phyloP scores from a whole-genome alignment of 2,888 invertebrate genomes.

The Idaea aversata region DNA sequence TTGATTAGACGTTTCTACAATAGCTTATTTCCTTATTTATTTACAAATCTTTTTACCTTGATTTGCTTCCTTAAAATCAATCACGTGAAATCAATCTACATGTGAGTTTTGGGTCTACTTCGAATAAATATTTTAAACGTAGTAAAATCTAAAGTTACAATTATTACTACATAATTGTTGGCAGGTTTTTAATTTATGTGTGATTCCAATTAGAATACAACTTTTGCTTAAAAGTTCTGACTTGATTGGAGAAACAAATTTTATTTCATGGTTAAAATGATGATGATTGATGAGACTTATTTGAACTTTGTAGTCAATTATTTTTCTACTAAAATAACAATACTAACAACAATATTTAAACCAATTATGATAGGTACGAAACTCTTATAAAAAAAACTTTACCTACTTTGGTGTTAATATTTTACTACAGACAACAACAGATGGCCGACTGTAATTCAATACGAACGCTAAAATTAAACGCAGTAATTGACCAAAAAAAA shows the following conservation, averaged over 20 bases:
- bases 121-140: background rate
- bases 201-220: background rate
- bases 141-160: background rate
- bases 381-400: no score
- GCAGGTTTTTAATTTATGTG: background rate
- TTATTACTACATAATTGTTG: background rate
- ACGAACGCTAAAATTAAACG: constrained; percentile 69
- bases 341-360: background rate
- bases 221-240: background rate
- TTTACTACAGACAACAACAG: constrained; percentile 37
- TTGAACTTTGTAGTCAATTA: background rate
- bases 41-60: constrained; percentile 40
- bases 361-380: background rate
- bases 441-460: constrained; percentile 62
- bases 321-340: background rate
- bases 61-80: constrained; percentile 37
- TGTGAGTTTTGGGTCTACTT: background rate
- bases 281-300: background rate
- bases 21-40: constrained; percentile 44
- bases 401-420: background rate
- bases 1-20: no score
- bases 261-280: background rate
- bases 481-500: constrained; percentile 74
- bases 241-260: background rate
- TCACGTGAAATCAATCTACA: constrained; percentile 10